A percentile compares a stretch with the other conserved stretches of the same genome.
Conservation (phyloP, 2,113 vertebrate species). For the Syngnathus typhle region DNA sequence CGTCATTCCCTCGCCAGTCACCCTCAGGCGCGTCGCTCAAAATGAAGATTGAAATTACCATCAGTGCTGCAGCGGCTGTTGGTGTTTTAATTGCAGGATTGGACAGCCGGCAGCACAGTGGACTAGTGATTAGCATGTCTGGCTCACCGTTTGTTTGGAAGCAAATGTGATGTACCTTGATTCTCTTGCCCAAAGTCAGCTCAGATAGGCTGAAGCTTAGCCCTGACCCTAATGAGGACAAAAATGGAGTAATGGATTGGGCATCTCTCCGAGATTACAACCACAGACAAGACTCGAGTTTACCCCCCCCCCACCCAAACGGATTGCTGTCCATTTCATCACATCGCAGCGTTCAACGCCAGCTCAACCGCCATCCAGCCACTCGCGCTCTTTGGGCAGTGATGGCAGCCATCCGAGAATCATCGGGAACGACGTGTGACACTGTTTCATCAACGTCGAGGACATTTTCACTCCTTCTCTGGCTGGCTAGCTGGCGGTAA, state of each 20-base stretch:
- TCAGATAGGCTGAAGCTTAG: background rate
- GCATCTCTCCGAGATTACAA: background rate
- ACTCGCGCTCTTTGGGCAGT: slow-evolving; percentile 49
- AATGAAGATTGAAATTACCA: slow-evolving; percentile 4
- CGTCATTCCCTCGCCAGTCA: background rate
- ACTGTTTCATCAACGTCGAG: slow-evolving; percentile 52
- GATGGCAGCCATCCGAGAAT: slow-evolving; percentile 50
- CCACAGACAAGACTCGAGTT: slow-evolving; percentile 27
- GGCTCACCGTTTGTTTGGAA: no score
- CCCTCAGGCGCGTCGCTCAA: background rate
- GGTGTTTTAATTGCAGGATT: slow-evolving; percentile 2
- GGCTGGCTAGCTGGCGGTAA: slow-evolving; percentile 42
- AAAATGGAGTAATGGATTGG: no score
- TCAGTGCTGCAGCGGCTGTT: background rate
- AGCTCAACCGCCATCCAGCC: slow-evolving; percentile 45
- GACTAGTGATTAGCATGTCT: background rate
- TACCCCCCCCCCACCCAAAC: background rate
- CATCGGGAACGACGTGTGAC: slow-evolving; percentile 36
- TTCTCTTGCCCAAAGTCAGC: background rate
- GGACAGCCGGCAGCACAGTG: background rate
- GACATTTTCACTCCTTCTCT: slow-evolving; percentile 40
- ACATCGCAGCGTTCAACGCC: slow-evolving; percentile 30
- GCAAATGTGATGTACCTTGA: background rate
- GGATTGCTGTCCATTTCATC: slow-evolving; percentile 61
- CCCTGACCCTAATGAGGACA: background rate